Base-by-base conservation (phyloP, 2,797 vertebrate genomes). In the Sciurus carolinensis region DNA sequence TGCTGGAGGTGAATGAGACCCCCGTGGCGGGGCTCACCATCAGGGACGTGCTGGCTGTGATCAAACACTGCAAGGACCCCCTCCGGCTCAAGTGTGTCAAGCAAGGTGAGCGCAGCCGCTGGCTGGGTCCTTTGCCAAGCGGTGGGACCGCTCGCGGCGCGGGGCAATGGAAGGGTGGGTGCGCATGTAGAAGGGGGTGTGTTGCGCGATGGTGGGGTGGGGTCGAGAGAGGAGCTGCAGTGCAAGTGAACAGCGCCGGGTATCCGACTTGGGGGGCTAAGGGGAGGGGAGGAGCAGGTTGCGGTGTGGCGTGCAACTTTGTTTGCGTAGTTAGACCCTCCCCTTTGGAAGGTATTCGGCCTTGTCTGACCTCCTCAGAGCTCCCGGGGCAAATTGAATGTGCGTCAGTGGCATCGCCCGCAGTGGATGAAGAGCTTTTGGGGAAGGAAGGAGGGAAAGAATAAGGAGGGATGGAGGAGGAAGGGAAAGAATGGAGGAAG, bases 1-100 rank as follows among this genome's bases (percentile, higher is more conserved):
- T 99, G 42, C 98, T 99, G 98, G 99, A 99, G 98, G 99, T 99
- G 97, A 99, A 99, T 97, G 99, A 99, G 94, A 99, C 99, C 95
- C 99, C 99, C 28, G 99, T 99, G 98, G 99, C 99, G 24, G 99
- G 99, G 96, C 99, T 99, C 95, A 99, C 99, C 98, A 99, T 99
- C 98, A 98, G 99, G 98, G 99, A 99, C 98, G 99, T 99, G 96
- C 99, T 99, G 95, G 99, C 99, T 42, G 99, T 99, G 97, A 99
- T 99, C 98, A 99, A 99, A 91, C 99, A 99, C 98, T 99, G 99
- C 98, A 99, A 99, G 98, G 99, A 99, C 97, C 99, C 99, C 92
- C 98, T 99, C 95, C 99, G 99, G 39, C 99, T 99, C 96, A 99
- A 99, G 99, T 99, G 99, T 98, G 99, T 99, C 98, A 99, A 99